A percentile compares a stretch with the other conserved stretches of the same genome.
These are phyloP conservation scores for Brevipalpus yothersi DNA, from an alignment of 1,140 invertebrate species.

Conservation along the genomic window DNA sequence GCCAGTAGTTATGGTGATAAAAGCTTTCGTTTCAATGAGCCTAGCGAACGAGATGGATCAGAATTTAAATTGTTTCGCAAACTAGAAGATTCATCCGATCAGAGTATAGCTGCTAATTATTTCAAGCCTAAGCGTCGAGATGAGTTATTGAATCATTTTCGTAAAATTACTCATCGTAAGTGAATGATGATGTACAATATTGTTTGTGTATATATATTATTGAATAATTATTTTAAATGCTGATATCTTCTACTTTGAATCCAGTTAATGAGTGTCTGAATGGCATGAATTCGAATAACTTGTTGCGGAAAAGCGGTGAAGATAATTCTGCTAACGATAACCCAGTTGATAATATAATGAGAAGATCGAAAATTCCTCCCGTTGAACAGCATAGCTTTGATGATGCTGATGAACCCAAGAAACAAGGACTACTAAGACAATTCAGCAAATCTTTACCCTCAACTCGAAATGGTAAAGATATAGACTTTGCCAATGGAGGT, in stretches of 20 bases:
- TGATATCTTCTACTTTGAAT: no score
- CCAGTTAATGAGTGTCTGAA: no score
- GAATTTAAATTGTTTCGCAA: slow-evolving; percentile 22
- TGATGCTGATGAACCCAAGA: no score
- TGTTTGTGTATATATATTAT: no score
- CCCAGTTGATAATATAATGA: no score
- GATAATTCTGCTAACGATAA: no score
- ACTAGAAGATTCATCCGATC: slow-evolving; percentile 28
- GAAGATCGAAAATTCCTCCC: no score
- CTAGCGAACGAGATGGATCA: not conserved
- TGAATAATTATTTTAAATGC: no score
- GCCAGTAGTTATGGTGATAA: not conserved
- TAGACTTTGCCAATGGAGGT: not conserved
- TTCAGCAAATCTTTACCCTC: not conserved
- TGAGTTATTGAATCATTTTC: slow-evolving; percentile 28
- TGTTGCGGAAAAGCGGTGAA: no score
- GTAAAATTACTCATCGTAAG: slow-evolving; percentile 6
- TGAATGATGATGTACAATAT: not conserved
- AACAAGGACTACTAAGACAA: not conserved
- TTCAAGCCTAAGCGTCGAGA: slow-evolving; percentile 38
- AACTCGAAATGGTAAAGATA: not conserved
- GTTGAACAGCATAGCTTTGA: no score
- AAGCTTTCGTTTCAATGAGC: not conserved
- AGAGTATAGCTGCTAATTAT: slow-evolving; percentile 40
- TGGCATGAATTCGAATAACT: no score